Evolutionary conservation across 2,888 invertebrate genomes (phyloP).

Genomic region (Caenorhabditis sulstoni): DNA sequence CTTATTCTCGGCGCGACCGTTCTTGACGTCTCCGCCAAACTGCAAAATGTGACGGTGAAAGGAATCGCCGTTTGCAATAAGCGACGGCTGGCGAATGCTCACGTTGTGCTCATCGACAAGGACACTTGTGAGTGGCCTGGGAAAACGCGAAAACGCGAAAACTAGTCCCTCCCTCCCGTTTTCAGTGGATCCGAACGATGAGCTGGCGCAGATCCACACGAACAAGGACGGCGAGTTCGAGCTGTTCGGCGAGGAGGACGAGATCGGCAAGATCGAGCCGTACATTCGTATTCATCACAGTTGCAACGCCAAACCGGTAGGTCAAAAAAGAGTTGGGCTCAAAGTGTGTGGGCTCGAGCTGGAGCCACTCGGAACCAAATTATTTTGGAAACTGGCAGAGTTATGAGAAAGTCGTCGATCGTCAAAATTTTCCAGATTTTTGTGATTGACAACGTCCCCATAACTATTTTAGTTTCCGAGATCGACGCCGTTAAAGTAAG

Average conservation of each 20-base stretch:
- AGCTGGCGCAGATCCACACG: conserved; percentile 66
- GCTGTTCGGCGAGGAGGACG: conserved; percentile 70
- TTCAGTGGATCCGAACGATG: conserved; percentile 73
- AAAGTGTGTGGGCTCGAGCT: too few species aligned
- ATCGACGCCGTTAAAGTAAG: too few species aligned
- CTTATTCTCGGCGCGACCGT: conserved; percentile 9
- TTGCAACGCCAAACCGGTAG: conserved; percentile 63
- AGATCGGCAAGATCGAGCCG: conserved; percentile 72
- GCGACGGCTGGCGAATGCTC: conserved; percentile 65
- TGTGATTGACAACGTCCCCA: too few species aligned
- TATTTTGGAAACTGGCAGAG: too few species aligned
- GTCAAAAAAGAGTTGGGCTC: conserved; percentile 3
- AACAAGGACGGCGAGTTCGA: conserved; percentile 72
- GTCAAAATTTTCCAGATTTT: too few species aligned
- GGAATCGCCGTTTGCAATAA: conserved; percentile 72
- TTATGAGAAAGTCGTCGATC: too few species aligned
- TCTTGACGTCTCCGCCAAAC: conserved; percentile 40
- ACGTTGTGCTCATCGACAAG: conserved; percentile 68
- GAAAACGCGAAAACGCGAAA: neutral
- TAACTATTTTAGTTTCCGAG: too few species aligned
- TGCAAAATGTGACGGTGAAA: conserved; percentile 71
- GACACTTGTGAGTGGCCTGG: conserved; percentile 66
- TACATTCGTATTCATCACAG: conserved; percentile 69
- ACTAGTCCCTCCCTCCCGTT: neutral
- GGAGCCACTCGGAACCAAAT: too few species aligned